phyloP scores from a whole-genome alignment of 2,113 vertebrate genomes.

The Ivindomyrus marchei region DNA sequence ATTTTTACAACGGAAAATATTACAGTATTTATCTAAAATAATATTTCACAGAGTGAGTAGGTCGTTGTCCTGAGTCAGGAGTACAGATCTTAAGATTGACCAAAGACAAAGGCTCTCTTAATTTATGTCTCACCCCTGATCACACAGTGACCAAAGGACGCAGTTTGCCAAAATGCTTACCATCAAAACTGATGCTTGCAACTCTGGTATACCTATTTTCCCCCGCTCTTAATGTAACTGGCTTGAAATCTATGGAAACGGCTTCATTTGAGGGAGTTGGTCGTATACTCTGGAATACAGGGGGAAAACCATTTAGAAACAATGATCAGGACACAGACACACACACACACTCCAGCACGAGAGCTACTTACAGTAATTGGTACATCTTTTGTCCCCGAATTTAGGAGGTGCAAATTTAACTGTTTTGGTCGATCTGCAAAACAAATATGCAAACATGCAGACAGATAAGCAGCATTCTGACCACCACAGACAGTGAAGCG shows the following conservation, averaged over 20 bases:
- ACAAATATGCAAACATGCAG: background rate
- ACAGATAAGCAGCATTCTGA: background rate
- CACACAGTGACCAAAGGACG: background rate
- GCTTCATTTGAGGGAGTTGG: conserved; percentile 94
- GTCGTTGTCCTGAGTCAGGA: background rate
- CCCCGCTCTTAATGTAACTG: conserved; percentile 88
- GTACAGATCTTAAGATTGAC: background rate
- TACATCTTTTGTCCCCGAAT: conserved; percentile 97
- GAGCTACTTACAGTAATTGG: conserved; percentile 82
- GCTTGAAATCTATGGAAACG: conserved; percentile 86
- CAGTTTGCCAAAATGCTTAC: conserved; percentile 58
- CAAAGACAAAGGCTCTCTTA: background rate
- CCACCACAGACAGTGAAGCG: background rate
- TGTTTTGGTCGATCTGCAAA: conserved; percentile 89
- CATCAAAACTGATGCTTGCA: conserved; percentile 95
- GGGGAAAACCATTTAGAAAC: background rate
- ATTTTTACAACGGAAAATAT: background rate
- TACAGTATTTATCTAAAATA: background rate
- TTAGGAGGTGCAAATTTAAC: conserved; percentile 95
- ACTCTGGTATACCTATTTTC: conserved; percentile 98
- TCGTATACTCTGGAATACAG: conserved; percentile 77
- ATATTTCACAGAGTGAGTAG: background rate
- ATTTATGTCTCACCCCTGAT: background rate
- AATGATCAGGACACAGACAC: background rate
- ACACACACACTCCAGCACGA: background rate